Percentiles rank a stretch among this genome's conserved stretches.
Conservation (phyloP, 2,888 invertebrate species). For the Cybosia mesomella region DNA sequence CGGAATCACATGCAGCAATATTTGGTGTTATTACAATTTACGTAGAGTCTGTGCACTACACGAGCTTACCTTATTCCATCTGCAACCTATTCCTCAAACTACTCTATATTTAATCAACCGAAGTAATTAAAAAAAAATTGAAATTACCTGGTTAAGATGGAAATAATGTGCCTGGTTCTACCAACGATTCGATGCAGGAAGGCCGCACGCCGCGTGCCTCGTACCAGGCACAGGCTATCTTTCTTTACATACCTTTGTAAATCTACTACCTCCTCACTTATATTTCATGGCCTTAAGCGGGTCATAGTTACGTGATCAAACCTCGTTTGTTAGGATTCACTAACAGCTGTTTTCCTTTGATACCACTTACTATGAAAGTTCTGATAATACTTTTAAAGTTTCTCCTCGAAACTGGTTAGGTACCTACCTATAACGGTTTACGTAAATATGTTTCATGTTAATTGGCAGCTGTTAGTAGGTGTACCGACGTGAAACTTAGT, state of each 20-base stretch:
- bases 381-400: conserved; percentile 55
- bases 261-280: conserved; percentile 61
- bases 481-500: neutral
- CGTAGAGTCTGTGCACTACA: too few relatives aligned
- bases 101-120: conserved; percentile 2
- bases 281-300: conserved; percentile 61
- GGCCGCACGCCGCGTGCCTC: conserved; percentile 37
- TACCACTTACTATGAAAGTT: conserved; percentile 48
- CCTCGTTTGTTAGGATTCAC: conserved; percentile 62
- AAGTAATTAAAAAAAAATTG: conserved; percentile 49
- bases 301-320: conserved; percentile 68
- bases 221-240: conserved; percentile 56
- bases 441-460: neutral
- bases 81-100: neutral
- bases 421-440: too few relatives aligned
- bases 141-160: conserved; percentile 38
- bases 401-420: conserved; percentile 7
- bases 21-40: too few relatives aligned
- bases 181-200: conserved; percentile 30
- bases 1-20: neutral
- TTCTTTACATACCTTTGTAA: conserved; percentile 44
- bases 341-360: conserved; percentile 57
- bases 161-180: conserved; percentile 48
- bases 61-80: neutral
- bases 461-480: neutral